A percentile compares a stretch with the other conserved stretches of the same genome.
These are phyloP conservation scores for Dromaius novaehollandiae DNA, from an alignment of 2,113 vertebrate species.

Conservation along the genomic window DNA sequence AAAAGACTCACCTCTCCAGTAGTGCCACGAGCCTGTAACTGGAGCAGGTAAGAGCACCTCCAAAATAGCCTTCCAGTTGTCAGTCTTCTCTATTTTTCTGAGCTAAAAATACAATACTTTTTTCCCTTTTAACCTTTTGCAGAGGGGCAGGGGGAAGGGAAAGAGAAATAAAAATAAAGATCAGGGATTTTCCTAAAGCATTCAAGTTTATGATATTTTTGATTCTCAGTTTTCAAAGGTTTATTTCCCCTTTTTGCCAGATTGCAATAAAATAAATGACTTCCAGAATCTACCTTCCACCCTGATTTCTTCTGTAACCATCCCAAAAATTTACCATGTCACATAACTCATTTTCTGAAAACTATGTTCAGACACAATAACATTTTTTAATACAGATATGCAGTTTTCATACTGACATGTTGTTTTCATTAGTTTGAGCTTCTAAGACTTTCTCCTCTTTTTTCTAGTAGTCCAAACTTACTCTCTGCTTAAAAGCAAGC, in stretches of 20 bases:
- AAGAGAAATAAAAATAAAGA: not conserved
- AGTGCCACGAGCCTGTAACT: not conserved
- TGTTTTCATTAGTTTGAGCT: constrained; percentile 20
- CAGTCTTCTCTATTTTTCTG: not conserved
- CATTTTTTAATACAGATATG: not conserved
- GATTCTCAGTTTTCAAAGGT: not conserved
- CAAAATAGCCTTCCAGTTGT: not conserved
- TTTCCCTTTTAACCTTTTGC: not conserved
- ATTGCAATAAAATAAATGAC: not conserved
- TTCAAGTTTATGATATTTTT: not conserved
- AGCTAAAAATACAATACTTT: not conserved
- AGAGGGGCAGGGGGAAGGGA: accelerated
- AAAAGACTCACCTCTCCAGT: not conserved
- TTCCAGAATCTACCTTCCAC: not conserved
- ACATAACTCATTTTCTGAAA: not conserved
- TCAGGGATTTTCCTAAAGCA: not conserved
- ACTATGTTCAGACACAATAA: not conserved
- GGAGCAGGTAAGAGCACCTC: not conserved
- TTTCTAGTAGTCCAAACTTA: not conserved
- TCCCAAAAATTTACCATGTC: not conserved
- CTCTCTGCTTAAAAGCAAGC: not conserved
- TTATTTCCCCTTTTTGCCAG: not conserved
- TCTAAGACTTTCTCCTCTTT: not conserved
- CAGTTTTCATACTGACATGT: not conserved
- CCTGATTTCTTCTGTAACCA: not conserved